Evolutionary conservation across 2,888 invertebrate species (phyloP), one percentile per base, ranked within the genome.

Genomic region (Catocala sponsa): DNA sequence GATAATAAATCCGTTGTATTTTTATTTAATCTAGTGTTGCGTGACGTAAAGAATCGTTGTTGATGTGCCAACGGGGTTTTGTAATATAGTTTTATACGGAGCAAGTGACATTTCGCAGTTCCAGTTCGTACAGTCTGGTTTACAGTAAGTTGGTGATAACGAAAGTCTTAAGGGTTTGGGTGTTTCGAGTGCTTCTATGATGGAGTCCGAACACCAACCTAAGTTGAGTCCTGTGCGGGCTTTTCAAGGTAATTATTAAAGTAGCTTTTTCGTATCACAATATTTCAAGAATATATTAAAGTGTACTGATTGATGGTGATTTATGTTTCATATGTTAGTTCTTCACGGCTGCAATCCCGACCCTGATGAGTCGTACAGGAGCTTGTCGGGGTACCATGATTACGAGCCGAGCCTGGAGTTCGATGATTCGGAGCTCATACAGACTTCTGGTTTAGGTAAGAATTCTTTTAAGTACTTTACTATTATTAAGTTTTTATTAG

Each of bases 321-420:
- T 25, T 38, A 65, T 70, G 56, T 64, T 54, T 50, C 38, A 4
- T 63, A n/a, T 41, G 15, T 57, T 76, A 92, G 94, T 88, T 73
- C 83, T 91, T 4, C 90, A 92, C 72, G 91, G 88, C 46, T 82
- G 75, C 70, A 82, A 72, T 62, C 72, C 78, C 63, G 95, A 96
- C 74, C 92, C 95, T 63, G 97, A 98, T 70, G 98, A 98, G 82
- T 95, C 97, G 7, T 97, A 97, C 87, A 97, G 98, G 55, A 98
- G 98, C 90, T 95, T 98, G 64, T 98, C 98, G 41, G 98, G 98
- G 91, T 97, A 96, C 87, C 98, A 98, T 87, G 98, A 98, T 92
- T 98, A 98, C 88, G 99, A 99, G 89, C 99, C 99, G 11, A 98
- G 98, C 91, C 95, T 99, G 86, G 99, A 99, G 90, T 99, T 99